Conservation (phyloP, 2,888 invertebrate genomes). For the Eristalis pertinax region DNA sequence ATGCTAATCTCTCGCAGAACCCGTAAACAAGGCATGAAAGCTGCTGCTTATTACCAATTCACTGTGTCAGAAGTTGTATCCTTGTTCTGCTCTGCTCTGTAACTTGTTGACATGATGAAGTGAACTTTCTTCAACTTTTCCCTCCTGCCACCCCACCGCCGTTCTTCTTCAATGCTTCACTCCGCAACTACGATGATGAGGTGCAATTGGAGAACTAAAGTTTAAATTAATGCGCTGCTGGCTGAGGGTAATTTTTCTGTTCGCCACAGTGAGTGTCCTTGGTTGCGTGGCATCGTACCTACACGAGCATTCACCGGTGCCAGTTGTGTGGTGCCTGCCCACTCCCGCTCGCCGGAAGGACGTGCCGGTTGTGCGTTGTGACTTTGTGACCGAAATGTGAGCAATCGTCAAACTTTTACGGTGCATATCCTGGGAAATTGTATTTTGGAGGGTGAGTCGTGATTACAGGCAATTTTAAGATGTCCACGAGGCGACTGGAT, state of each 20-base stretch:
- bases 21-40: conserved; percentile 46
- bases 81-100: conserved; percentile 27
- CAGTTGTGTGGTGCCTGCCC: background rate
- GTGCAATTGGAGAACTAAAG: conserved; percentile 55
- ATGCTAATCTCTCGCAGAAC: conserved; percentile 54
- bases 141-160: background rate
- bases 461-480: conserved; percentile 4
- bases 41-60: conserved; percentile 59
- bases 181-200: conserved; percentile 47
- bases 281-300: conserved; percentile 28
- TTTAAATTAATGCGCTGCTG: conserved; percentile 52
- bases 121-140: conserved; percentile 60
- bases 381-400: conserved; percentile 32
- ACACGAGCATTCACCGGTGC: conserved; percentile 22
- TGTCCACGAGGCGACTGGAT: background rate
- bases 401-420: conserved; percentile 51
- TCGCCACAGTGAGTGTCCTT: conserved; percentile 19
- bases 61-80: conserved; percentile 55
- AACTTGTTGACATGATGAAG: conserved; percentile 71
- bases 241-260: conserved; percentile 22
- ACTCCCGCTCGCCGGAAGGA: conserved; percentile 2
- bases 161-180: background rate
- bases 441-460: conserved; percentile 4
- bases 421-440: conserved; percentile 41
- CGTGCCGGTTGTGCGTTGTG: conserved; percentile 7